phyloP scores from a whole-genome alignment of 2,888 invertebrate genomes.

The Acleris cristana region DNA sequence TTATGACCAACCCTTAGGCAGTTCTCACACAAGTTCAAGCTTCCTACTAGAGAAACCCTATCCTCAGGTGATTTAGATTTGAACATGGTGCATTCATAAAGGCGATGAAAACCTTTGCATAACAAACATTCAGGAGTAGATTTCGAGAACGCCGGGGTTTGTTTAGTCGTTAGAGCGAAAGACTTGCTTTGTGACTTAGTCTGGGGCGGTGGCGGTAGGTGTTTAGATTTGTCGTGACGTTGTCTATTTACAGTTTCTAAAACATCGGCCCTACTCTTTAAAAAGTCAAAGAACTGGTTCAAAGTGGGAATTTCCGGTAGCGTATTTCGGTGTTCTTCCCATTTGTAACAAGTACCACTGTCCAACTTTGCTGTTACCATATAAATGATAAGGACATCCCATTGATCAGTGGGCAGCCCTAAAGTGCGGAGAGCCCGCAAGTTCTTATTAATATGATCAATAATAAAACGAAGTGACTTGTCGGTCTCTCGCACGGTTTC shows the following conservation, averaged over 20 bases:
- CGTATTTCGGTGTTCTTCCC: background rate
- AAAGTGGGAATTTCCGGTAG: slow-evolving; percentile 1
- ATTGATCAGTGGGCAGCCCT: background rate
- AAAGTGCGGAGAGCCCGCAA: background rate
- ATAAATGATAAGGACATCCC: background rate
- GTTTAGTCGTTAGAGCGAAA: background rate
- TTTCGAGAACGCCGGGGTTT: background rate
- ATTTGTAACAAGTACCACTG: background rate
- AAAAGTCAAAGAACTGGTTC: background rate
- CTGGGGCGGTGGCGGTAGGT: background rate
- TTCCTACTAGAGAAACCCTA: background rate
- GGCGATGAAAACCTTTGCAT: background rate
- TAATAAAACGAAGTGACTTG: background rate
- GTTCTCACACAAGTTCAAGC: background rate
- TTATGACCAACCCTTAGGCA: background rate
- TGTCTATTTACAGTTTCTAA: background rate
- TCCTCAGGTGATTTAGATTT: background rate
- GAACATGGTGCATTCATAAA: slow-evolving; percentile 6
- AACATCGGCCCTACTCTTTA: background rate
- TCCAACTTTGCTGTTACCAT: background rate
- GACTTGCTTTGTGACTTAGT: background rate
- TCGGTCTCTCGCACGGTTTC: background rate
- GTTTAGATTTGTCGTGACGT: background rate
- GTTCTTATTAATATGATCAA: background rate
- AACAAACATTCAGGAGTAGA: background rate